phyloP scores from a whole-genome alignment of 2,797 vertebrate species.

The Hozukius guyotensis region DNA sequence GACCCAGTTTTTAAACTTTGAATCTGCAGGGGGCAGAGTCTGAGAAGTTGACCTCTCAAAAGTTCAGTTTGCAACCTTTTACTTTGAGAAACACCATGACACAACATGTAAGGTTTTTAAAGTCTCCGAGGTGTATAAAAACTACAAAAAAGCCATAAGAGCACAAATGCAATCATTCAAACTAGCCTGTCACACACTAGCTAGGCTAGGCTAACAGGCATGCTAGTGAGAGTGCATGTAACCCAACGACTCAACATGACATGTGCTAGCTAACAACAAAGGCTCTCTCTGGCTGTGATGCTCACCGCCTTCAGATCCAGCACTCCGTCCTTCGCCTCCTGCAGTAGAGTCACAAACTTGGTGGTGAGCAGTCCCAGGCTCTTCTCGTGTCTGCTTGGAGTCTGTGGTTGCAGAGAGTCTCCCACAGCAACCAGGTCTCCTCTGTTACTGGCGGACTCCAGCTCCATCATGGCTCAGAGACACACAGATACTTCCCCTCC shows the following conservation, averaged over 20 bases:
- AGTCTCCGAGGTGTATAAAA: background rate
- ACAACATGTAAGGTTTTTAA: background rate
- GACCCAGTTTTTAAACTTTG: slow-evolving; percentile 75
- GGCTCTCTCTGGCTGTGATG: slow-evolving; percentile 26
- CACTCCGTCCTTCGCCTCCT: slow-evolving; percentile 97
- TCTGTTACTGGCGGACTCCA: slow-evolving; percentile 80
- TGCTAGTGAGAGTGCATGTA: slow-evolving; percentile 63
- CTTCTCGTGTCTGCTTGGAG: slow-evolving; percentile 96
- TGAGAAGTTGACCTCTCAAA: slow-evolving; percentile 45
- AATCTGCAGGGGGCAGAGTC: slow-evolving; percentile 65
- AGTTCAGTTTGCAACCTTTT: slow-evolving; percentile 1
- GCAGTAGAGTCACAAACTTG: slow-evolving; percentile 95
- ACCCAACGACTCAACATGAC: slow-evolving; percentile 62
- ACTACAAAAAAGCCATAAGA: background rate
- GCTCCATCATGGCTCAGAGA: slow-evolving; percentile 78
- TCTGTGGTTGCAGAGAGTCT: slow-evolving; percentile 88
- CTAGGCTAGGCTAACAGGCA: slow-evolving; percentile 67
- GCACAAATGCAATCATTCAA: slow-evolving; percentile 26
- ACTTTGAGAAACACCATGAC: background rate
- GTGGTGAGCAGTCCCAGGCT: slow-evolving; percentile 96
- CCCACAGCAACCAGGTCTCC: slow-evolving; percentile 85
- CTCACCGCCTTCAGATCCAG: slow-evolving; percentile 96
- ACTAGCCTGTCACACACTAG: slow-evolving; percentile 54
- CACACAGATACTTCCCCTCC: slow-evolving; percentile 47
- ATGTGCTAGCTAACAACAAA: slow-evolving; percentile 82